Percentiles rank a stretch among this genome's conserved stretches.
These are phyloP conservation scores for Drosophila trapezifrons DNA, from an alignment of 1,140 invertebrate species.

Conservation along the genomic window DNA sequence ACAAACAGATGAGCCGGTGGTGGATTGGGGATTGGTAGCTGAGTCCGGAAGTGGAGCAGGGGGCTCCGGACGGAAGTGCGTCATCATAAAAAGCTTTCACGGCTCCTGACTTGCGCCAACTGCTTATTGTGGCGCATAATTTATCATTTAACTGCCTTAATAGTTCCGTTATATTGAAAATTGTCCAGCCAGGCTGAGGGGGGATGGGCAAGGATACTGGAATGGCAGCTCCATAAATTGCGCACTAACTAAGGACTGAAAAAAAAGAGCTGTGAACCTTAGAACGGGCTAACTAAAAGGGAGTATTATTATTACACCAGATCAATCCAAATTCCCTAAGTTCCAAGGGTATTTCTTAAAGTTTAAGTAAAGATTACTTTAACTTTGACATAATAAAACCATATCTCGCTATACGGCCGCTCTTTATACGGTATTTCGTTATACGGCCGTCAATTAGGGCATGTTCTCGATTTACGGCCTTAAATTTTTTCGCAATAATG, in stretches of 20 bases:
- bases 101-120: conserved; percentile 47
- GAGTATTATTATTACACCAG: background rate
- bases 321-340: too few species aligned
- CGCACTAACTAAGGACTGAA: conserved; percentile 39
- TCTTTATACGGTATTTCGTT: too few species aligned
- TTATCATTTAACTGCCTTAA: conserved; percentile 83
- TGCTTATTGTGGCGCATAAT: conserved; percentile 80
- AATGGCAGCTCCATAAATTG: conserved; percentile 58
- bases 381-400: too few species aligned
- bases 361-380: too few species aligned
- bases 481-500: too few species aligned
- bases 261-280: background rate
- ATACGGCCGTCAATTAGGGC: too few species aligned
- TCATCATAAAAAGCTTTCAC: conserved; percentile 82
- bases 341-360: too few species aligned
- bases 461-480: too few species aligned
- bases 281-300: background rate
- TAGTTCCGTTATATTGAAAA: conserved; percentile 80
- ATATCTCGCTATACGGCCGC: too few species aligned
- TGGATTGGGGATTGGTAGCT: conserved; percentile 26
- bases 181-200: conserved; percentile 30
- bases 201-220: too few species aligned
- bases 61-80: conserved; percentile 66
- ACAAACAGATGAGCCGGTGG: conserved; percentile 30
- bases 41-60: conserved; percentile 18